These are phyloP conservation scores for Hypotaenidia philippensis DNA, from an alignment of 2,797 vertebrate genomes.

Conservation along the genomic window DNA sequence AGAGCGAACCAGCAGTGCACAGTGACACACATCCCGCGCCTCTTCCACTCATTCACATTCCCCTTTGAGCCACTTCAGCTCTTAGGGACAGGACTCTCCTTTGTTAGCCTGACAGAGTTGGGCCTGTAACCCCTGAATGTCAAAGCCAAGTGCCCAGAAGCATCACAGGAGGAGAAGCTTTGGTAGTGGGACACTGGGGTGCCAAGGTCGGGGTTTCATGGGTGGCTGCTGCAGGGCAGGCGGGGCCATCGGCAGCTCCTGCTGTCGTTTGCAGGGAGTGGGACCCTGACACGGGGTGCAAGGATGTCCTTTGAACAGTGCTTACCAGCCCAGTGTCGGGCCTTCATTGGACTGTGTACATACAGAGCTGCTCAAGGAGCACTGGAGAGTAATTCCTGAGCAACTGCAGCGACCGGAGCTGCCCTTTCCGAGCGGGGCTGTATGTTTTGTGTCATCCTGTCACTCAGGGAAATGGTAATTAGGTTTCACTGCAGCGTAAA, in stretches of 20 bases:
- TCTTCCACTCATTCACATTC: not conserved
- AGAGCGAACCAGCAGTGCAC: not conserved
- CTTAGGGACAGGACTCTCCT: not conserved
- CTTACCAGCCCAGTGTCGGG: not conserved
- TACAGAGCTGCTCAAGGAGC: not conserved
- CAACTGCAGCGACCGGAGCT: conserved; percentile 45
- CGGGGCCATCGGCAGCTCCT: not conserved
- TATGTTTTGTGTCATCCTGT: conserved; percentile 67
- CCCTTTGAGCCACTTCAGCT: not conserved
- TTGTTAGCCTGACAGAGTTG: not conserved
- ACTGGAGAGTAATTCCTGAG: conserved; percentile 47
- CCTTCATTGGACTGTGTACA: not conserved
- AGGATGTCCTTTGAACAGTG: not conserved
- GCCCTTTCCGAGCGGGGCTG: conserved; percentile 37
- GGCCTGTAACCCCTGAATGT: not conserved
- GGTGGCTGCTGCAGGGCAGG: not conserved
- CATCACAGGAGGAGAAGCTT: not conserved
- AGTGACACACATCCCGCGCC: not conserved
- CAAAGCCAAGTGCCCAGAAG: not conserved
- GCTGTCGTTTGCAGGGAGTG: not conserved
- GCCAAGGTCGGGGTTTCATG: not conserved
- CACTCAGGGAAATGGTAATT: conserved; percentile 67
- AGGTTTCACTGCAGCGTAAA: conserved; percentile 64
- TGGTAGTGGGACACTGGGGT: not conserved
- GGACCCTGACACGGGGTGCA: not conserved